Evolutionary conservation across 2,888 invertebrate genomes (phyloP).

Genomic region (Lochmaea capreae): DNA sequence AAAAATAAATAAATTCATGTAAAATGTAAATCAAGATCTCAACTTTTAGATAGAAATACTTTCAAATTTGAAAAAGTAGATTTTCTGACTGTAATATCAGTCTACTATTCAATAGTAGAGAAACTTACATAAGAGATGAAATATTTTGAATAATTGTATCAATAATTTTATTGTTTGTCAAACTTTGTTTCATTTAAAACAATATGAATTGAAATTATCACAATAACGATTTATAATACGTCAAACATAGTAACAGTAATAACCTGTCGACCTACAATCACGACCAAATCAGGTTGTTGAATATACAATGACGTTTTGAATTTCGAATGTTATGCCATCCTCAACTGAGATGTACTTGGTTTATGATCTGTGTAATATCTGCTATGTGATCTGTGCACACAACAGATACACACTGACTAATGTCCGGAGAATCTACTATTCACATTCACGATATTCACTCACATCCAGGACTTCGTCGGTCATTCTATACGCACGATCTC

Average conservation of each 20-base stretch:
- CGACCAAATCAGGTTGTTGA: constrained; percentile 8
- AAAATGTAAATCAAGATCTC: too few relatives aligned
- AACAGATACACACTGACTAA: constrained; percentile 38
- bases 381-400: constrained; percentile 34
- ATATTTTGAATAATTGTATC: too few relatives aligned
- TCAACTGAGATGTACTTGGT: constrained; percentile 35
- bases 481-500: constrained; percentile 13
- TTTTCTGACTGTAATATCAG: too few relatives aligned
- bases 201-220: neutral
- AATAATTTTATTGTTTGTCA: too few relatives aligned
- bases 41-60: too few relatives aligned
- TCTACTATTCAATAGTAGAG: too few relatives aligned
- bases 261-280: constrained; percentile 10
- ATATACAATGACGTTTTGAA: constrained; percentile 11
- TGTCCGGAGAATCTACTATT: constrained; percentile 16
- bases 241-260: neutral
- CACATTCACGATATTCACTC: constrained; percentile 25
- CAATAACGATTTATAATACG: neutral
- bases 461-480: constrained; percentile 18
- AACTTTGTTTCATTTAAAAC: neutral
- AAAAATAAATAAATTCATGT: too few relatives aligned
- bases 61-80: too few relatives aligned
- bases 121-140: too few relatives aligned
- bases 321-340: constrained; percentile 22
- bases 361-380: constrained; percentile 37